Conservation (phyloP, 2,797 vertebrate genomes). For the Urocyon cinereoargenteus region DNA sequence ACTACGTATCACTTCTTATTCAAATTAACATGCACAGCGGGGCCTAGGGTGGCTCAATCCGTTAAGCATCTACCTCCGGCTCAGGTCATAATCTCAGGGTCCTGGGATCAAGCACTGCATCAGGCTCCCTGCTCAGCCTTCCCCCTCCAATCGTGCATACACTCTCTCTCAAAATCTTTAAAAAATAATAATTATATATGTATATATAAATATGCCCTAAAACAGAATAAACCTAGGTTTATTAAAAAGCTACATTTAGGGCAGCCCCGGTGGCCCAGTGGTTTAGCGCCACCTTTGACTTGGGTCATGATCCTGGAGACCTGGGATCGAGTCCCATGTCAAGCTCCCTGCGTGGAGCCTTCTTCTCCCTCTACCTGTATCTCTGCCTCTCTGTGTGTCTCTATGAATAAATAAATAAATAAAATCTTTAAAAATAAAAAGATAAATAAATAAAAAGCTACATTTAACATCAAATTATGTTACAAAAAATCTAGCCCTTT, state of each 20-base stretch:
- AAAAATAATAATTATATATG: not conserved
- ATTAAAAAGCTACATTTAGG: not conserved
- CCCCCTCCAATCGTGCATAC: too few species aligned
- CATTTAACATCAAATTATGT: constrained; percentile 4
- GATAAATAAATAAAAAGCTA: not conserved
- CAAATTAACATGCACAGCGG: not conserved
- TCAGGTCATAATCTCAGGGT: not conserved
- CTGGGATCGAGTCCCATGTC: too few species aligned
- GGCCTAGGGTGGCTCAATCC: accelerated
- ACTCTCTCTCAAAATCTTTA: not conserved
- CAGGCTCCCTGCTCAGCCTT: not conserved
- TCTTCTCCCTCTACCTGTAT: too few species aligned
- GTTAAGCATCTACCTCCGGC: not conserved
- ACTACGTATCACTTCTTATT: not conserved
- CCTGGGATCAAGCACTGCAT: not conserved
- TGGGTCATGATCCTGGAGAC: too few species aligned
- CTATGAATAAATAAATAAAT: too few species aligned
- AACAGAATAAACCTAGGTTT: not conserved
- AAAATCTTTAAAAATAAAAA: too few species aligned
- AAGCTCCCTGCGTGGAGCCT: too few species aligned
- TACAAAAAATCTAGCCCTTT: not conserved
- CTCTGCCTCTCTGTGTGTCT: too few species aligned
- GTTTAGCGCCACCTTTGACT: too few species aligned
- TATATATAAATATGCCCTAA: not conserved
- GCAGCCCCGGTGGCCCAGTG: too few species aligned